These are phyloP conservation scores for Papilio gigon DNA, from an alignment of 2,888 invertebrate genomes.

Conservation along the genomic window DNA sequence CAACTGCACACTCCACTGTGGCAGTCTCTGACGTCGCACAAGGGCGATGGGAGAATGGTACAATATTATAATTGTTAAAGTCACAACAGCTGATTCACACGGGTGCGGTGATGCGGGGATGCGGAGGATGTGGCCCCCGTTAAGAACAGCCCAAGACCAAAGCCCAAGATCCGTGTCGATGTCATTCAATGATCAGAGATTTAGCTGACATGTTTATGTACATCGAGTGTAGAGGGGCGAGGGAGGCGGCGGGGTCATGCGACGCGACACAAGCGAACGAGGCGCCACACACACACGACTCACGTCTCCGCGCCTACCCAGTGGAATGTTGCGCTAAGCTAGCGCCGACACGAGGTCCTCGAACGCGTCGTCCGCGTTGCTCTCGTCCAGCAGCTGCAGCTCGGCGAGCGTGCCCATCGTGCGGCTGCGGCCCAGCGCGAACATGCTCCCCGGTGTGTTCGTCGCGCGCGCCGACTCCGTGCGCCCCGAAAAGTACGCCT, in stretches of 20 bases:
- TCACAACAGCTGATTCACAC: background rate
- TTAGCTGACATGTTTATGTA: conserved; percentile 60
- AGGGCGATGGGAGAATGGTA: background rate
- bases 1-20: conserved; percentile 1
- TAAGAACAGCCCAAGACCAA: background rate
- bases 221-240: conserved; percentile 58
- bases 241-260: conserved; percentile 52
- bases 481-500: conserved; percentile 85
- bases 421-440: conserved; percentile 86
- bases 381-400: conserved; percentile 86
- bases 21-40: conserved; percentile 49
- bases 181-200: conserved; percentile 65
- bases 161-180: conserved; percentile 26
- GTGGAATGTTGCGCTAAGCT: conserved; percentile 77
- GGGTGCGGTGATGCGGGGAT: background rate
- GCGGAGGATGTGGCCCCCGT: background rate
- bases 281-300: conserved; percentile 80
- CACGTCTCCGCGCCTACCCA: conserved; percentile 78
- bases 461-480: conserved; percentile 45
- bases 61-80: background rate
- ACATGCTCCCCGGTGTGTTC: conserved; percentile 71
- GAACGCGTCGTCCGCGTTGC: conserved; percentile 93
- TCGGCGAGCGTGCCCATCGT: conserved; percentile 89
- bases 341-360: conserved; percentile 89
- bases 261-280: conserved; percentile 73